Evolutionary conservation across 2,797 vertebrate species (phyloP), one percentile per base, ranked within the genome.

Genomic region (Todus mexicanus): DNA sequence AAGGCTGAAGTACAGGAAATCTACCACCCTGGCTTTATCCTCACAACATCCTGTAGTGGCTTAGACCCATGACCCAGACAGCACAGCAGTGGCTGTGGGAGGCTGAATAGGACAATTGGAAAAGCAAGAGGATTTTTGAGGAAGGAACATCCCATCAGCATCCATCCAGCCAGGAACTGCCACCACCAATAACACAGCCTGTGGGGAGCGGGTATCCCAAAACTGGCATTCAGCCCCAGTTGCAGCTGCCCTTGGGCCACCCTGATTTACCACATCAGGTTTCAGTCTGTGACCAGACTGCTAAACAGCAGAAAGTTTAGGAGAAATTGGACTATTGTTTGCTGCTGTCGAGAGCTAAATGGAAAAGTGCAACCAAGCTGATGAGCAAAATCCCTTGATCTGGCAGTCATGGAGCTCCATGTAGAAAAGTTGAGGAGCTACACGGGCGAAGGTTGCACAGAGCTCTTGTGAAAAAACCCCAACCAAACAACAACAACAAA

Each of bases 91-190:
- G 4, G 21, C 51, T 74, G 8, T 2, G 4, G 33, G 48, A 38
- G 20, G 7, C 7, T 53, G 43, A 35, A 21, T 37, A 27, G 48
- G 38, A 37, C 16, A 29, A 25, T 0, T 0, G 8, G 31, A 48
- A 56, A 70, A 76, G 64, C 10, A 70, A 37, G 43, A 45, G 33
- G 37, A 17, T 53, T 50, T 74, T 48, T 56, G n/a, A 33, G 57
- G 29, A 84, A 71, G 40, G 22, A 83, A 14, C 38, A 70, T 48
- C 60, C 76, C 38, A 1, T 10, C 4, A 4, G 23, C 47, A 69
- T 4, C 63, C n/a, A 15, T 5, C 13, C 74, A 76, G 20, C 51
- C 75, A 73, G 69, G 51, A 89, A 5, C 31, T 6, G 3, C 48
- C 43, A 82, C 38, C 12, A 12, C 6, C 64, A 63, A 1, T 61